Base-by-base conservation (phyloP, 2,888 invertebrate species). In the Byasa hedistus region DNA sequence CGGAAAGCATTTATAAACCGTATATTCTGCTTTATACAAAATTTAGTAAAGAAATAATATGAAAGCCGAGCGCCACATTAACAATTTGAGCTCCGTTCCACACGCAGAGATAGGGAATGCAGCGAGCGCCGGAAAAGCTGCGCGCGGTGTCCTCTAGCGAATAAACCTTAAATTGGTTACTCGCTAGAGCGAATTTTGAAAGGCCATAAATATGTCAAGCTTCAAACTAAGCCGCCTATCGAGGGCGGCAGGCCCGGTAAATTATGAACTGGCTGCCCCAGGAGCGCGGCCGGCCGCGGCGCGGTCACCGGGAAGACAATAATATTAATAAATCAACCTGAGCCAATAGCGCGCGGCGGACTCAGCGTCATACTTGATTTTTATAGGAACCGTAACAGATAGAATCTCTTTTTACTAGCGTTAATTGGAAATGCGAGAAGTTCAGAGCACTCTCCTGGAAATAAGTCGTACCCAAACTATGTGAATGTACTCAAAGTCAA, bases 141-240 rank as follows among this genome's bases (percentile, higher is more conserved):
- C 62, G 57, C 57, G 61, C 63, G 59, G 55, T 61, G 63, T 57
- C 54, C 61, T 66, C 22, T 52, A 66, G 69, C 66, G 62, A 63
- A 69, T 69, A 71, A 75, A 72, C 73, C 72, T 78, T 77, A 79
- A 80, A 80, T 77, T 75, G 78, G 79, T 76, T 73, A 74, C 78
- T 81, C 80, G 82, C 78, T 76, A 74, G 77, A 80, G 82, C 82
- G 86, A 83, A 84, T 89, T 87, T 86, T 85, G 90, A 89, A 85
- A 81, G 86, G 80, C 82, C 84, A 90, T 91, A 91, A 91, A 91
- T 91, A 84, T 87, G 87, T 87, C 90, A 88, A 68, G 70, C 80
- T 89, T 90, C 91, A 90, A 90, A 90, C 81, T 91, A 90, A 91
- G 90, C 89, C 86, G 81, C 85, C 88, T 90, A 91, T 90, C 91